phyloP scores from a whole-genome alignment of 2,888 invertebrate genomes.

The Philhelius pedissequus region DNA sequence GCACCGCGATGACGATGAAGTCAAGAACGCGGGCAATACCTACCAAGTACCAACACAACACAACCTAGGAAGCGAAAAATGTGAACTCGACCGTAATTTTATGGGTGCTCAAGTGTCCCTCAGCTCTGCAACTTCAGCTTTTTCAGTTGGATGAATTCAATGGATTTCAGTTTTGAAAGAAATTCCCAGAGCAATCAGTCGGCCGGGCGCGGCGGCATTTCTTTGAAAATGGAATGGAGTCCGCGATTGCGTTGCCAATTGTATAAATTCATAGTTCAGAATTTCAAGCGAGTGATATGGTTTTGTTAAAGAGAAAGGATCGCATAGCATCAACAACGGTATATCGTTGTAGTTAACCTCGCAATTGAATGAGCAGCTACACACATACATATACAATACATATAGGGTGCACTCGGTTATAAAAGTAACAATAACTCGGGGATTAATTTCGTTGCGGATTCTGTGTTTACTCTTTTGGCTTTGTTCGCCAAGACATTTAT shows the following conservation, averaged over 20 bases:
- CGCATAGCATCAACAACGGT: background rate
- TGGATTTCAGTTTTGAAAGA: constrained; percentile 52
- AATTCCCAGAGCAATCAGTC: constrained; percentile 38
- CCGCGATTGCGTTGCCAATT: constrained; percentile 7
- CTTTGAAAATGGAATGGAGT: constrained; percentile 19
- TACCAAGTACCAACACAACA: background rate
- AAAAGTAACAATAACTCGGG: constrained; percentile 18
- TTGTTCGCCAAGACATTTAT: constrained; percentile 56
- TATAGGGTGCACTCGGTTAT: background rate
- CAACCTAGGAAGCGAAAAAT: constrained; percentile 7
- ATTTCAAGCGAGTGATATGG: constrained; percentile 39
- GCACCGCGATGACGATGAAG: background rate
- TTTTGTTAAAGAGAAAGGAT: constrained; percentile 41
- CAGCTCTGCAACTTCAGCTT: background rate
- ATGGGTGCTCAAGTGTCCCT: background rate
- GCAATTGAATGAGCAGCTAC: background rate
- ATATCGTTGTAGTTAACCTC: background rate
- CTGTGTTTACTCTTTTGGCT: constrained; percentile 45
- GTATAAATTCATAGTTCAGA: constrained; percentile 32
- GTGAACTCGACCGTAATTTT: constrained; percentile 26
- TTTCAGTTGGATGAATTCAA: constrained; percentile 30
- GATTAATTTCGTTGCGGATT: constrained; percentile 29
- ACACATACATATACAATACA: too few relatives aligned
- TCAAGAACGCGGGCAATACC: background rate
- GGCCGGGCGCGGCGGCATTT: constrained; percentile 14